These are phyloP conservation scores for Biston betularia DNA, from an alignment of 2,888 invertebrate genomes.

Conservation along the genomic window DNA sequence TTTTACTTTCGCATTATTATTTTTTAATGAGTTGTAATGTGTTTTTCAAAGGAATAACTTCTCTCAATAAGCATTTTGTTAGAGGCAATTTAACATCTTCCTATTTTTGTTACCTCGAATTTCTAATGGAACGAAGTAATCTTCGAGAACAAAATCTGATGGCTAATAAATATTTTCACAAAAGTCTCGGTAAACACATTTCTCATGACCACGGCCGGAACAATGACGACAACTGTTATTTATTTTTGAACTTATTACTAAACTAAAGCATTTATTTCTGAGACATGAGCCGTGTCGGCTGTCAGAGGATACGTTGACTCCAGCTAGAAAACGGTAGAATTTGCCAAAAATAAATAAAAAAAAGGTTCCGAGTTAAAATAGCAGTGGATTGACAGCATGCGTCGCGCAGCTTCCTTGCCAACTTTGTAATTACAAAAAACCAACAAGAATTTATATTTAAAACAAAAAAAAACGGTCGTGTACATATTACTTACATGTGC, in stretches of 20 bases:
- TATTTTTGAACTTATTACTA: conserved; percentile 65
- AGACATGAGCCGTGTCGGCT: conserved; percentile 73
- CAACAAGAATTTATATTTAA: conserved; percentile 58
- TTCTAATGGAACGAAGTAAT: conserved; percentile 10
- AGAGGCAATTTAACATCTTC: background rate
- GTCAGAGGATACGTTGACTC: conserved; percentile 82
- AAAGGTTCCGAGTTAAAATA: conserved; percentile 68
- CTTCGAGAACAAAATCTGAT: conserved; percentile 35
- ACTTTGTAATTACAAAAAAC: conserved; percentile 81
- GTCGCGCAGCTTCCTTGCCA: conserved; percentile 79
- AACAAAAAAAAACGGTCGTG: conserved; percentile 48
- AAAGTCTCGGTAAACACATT: conserved; percentile 50
- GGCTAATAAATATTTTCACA: conserved; percentile 48
- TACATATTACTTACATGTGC: conserved; percentile 56
- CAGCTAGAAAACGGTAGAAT: conserved; percentile 64
- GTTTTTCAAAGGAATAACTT: background rate
- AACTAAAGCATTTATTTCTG: conserved; percentile 63
- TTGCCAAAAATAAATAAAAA: conserved; percentile 74
- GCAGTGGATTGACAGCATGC: conserved; percentile 76
- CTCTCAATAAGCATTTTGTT: background rate
- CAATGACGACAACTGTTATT: conserved; percentile 65
- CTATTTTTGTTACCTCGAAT: conserved; percentile 2
- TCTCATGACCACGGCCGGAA: conserved; percentile 68
- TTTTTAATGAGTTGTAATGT: background rate
- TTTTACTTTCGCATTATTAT: background rate